Evolutionary conservation across 2,797 vertebrate species (phyloP), one percentile per base, ranked within the genome.

Genomic region (Microchirus variegatus): DNA sequence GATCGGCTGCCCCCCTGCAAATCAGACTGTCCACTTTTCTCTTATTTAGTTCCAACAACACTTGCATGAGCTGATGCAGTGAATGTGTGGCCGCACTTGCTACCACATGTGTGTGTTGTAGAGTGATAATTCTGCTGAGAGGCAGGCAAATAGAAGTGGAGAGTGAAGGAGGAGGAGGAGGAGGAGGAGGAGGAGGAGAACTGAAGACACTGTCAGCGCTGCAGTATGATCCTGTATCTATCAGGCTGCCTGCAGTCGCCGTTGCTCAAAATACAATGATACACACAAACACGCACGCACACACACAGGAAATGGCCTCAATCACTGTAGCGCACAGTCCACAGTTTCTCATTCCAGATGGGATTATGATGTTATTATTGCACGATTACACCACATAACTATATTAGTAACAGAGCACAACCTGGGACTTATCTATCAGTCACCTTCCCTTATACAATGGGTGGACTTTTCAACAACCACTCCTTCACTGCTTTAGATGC

Each of bases 351-450:
- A 81, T 89, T 86, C 85, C 84, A 85, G 88, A 91, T 89, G 76
- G 87, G 85, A 84, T 90, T 89, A 91, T 87, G 84, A 89, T 89
- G 88, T 86, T 90, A 86, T 91, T 90, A 91, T 86, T 88, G 81
- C 70, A 66, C 87, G 78, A 88, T 90, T 89, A 88, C 80, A 69
- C 74, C 80, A 83, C 75, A 58, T 88, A 88, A 91, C 84, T 83
- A 82, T 78, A 86, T 91, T 90, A 89, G 73, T 77, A 76, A 73
- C 83, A 79, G 83, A 84, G 84, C 77, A 88, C 84, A 90, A 87
- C 85, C 89, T 87, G 85, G 86, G 81, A 85, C 85, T 80, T 78
- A 84, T 83, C 87, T 83, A 90, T 89, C 88, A 88, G 85, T 88
- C 86, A 89, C 88, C 86, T 84, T 83, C 68, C 61, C 76, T 76